Evolutionary conservation across 1,140 invertebrate genomes (phyloP).

Genomic region (Eueides isabella): DNA sequence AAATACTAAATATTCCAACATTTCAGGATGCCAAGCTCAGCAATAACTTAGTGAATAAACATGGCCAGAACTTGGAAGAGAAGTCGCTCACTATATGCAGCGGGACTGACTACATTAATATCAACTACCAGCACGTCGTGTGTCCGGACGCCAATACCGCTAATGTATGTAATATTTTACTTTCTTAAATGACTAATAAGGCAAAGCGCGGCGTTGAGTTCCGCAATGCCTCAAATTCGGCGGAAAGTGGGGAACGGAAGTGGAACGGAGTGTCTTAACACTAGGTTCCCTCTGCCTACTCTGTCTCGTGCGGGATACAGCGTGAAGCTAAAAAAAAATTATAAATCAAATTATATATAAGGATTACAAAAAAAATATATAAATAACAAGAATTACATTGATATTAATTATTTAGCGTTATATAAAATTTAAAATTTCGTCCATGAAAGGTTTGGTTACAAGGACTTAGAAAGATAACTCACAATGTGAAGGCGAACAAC

Average conservation of each 20-base stretch:
- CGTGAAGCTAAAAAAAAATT: too few species aligned
- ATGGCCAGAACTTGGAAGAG: constrained; percentile 94
- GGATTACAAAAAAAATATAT: background rate
- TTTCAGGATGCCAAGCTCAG: constrained; percentile 92
- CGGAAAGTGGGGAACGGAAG: too few species aligned
- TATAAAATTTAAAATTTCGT: constrained; percentile 14
- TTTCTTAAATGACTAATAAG: background rate
- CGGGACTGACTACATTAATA: constrained; percentile 99
- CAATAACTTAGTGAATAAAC: constrained; percentile 89
- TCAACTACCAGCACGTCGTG: constrained; percentile 98
- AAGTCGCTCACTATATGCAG: constrained; percentile 99
- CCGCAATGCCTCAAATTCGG: too few species aligned
- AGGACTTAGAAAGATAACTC: constrained; percentile 96
- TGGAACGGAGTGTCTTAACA: too few species aligned
- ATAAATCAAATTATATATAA: background rate
- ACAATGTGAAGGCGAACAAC: constrained; percentile 99
- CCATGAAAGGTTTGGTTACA: constrained; percentile 94
- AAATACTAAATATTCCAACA: background rate
- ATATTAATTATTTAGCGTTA: background rate
- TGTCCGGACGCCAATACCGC: constrained; percentile 95
- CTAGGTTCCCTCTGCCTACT: too few species aligned
- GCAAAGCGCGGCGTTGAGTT: too few species aligned
- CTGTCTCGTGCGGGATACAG: too few species aligned
- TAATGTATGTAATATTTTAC: constrained; percentile 85
- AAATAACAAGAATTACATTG: background rate